Evolutionary conservation across 2,888 invertebrate genomes (phyloP).

Genomic region (Hydrotaea cyrtoneurina): DNA sequence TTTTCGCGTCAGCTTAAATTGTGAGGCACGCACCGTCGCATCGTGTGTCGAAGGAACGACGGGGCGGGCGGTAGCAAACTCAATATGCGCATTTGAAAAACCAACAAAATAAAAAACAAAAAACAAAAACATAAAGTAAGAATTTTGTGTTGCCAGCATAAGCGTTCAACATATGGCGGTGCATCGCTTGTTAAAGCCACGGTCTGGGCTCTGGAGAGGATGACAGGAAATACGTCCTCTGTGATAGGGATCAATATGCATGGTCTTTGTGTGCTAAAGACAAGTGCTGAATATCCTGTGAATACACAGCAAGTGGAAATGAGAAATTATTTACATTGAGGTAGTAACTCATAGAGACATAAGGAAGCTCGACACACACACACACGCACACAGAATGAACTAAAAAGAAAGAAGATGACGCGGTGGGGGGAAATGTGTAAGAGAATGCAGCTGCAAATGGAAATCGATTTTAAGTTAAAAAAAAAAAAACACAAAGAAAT

Average conservation of each 20-base stretch:
- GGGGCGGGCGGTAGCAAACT: background rate
- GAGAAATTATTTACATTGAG: too few species aligned
- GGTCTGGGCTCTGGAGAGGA: background rate
- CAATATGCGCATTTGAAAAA: background rate
- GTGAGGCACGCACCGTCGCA: background rate
- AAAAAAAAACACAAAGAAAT: too few species aligned
- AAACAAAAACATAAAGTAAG: background rate
- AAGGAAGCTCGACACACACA: too few species aligned
- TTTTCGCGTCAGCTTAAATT: constrained; percentile 21
- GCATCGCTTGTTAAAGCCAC: too few species aligned
- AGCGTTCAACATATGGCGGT: background rate
- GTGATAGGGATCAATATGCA: background rate
- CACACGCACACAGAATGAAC: too few species aligned
- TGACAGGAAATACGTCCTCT: background rate
- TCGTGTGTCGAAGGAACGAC: background rate
- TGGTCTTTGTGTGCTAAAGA: background rate
- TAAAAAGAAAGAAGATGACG: too few species aligned
- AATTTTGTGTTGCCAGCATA: background rate
- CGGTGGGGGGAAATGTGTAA: too few species aligned
- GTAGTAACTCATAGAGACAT: too few species aligned
- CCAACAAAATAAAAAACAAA: background rate
- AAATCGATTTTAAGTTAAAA: too few species aligned
- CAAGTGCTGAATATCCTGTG: too few species aligned
- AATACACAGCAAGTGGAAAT: too few species aligned
- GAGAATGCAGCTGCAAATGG: too few species aligned